Base-by-base conservation (phyloP, 2,797 vertebrate species). In the Pyrocephalus nanus region DNA sequence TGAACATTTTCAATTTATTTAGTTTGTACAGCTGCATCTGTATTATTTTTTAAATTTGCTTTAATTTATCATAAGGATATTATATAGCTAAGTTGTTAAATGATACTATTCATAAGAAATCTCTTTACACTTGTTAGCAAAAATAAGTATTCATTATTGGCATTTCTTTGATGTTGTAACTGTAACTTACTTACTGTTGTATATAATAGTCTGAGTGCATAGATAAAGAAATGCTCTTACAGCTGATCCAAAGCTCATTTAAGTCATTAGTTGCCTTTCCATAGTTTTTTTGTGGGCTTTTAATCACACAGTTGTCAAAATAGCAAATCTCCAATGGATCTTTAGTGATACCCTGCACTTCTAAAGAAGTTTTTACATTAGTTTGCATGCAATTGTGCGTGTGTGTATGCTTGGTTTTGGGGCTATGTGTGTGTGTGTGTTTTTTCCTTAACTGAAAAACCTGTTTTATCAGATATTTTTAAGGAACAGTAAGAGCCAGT, bases 241-340 rank as follows among this genome's bases (percentile, higher is more conserved):
- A 95, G 92, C 82, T 90, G 76, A 92, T 92, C 87, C 93, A 92
- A 92, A 92, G 92, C 65, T 92, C 30, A 54, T 73, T 53, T 60
- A 74, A 78, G 26, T 92, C 34, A 66, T 85, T 38, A 47, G 5
- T 12, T 90, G 34, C 91, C 45, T 87, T 96, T 84, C 55, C 16
- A 21, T 87, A 66, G 57, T 78, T 89, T 69, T 71, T 87, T 48
- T 22, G 47, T 79, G 26, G 15, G 45, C 51, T 82, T 93, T 82
- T 73, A 72, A 40, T 91, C 60, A 87, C 42, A 55, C 7, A 32
- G 1, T 50, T 58, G 23, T 88, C 26, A 64, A 93, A 93, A 78
- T 20, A 51, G 23, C 36, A 88, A 71, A 43, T 22, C 4, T 71
- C 9, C 4, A 29, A 0, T 72, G 19, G 58, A 53, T 90, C 19